Conservation (phyloP, 2,888 invertebrate genomes). For the Elmis aenea region DNA sequence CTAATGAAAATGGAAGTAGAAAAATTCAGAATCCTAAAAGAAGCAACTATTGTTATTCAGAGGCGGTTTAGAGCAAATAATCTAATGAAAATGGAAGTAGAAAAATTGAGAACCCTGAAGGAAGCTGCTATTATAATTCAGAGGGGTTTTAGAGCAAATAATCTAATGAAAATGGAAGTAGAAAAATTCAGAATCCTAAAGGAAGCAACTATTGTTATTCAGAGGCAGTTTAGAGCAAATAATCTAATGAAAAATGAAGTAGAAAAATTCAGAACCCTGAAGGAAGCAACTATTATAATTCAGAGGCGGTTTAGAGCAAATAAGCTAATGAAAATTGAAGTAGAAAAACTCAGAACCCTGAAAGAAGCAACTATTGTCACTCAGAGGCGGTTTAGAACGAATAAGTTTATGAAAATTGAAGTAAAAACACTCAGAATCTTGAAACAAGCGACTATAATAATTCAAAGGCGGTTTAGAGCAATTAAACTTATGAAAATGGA, state of each 20-base stretch:
- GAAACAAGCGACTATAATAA: conserved; percentile 35
- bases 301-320: conserved; percentile 48
- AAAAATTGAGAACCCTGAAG: too few species aligned
- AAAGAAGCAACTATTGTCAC: conserved; percentile 34
- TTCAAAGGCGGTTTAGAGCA: conserved; percentile 47
- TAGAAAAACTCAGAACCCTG: conserved; percentile 26
- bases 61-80: too few species aligned
- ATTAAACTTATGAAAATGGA: conserved; percentile 39
- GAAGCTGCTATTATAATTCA: too few species aligned
- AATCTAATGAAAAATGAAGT: conserved; percentile 13
- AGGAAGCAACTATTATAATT: conserved; percentile 38
- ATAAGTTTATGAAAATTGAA: conserved; percentile 9
- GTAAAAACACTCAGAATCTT: conserved; percentile 35
- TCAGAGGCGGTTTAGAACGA: conserved; percentile 29
- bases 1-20: too few species aligned
- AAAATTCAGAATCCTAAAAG: too few species aligned
- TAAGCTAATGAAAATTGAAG: conserved; percentile 42
- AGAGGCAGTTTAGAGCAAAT: conserved; percentile 19
- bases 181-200: too few species aligned
- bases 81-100: too few species aligned
- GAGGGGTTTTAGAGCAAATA: too few species aligned
- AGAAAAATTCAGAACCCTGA: conserved; percentile 30
- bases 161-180: too few species aligned
- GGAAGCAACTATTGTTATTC: conserved; percentile 23
- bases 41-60: too few species aligned